Percentiles rank a stretch among this genome's conserved stretches.
These are phyloP conservation scores for Cryptus viduatorius DNA, from an alignment of 2,888 invertebrate genomes.

Conservation along the genomic window DNA sequence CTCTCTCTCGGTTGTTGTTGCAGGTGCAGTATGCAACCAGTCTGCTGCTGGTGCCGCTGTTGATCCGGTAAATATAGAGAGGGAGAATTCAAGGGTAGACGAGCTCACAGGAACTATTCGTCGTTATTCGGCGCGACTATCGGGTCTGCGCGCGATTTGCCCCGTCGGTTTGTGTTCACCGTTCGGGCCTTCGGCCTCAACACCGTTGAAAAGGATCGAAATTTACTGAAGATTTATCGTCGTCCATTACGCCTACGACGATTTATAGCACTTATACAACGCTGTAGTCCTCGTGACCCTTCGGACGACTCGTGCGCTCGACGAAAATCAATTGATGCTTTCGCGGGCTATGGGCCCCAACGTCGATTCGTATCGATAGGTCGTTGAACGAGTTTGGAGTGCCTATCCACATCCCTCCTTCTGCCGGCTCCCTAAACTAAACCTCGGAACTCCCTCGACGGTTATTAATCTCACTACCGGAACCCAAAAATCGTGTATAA, in stretches of 20 bases:
- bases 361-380: slow-evolving; percentile 55
- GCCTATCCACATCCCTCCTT: not conserved
- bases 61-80: slow-evolving; percentile 28
- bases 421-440: slow-evolving; percentile 17
- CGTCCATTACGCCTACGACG: slow-evolving; percentile 64
- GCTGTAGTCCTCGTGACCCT: slow-evolving; percentile 30
- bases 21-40: slow-evolving; percentile 50
- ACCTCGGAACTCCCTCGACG: slow-evolving; percentile 8
- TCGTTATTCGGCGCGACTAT: slow-evolving; percentile 11
- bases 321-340: slow-evolving; percentile 64
- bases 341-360: slow-evolving; percentile 23
- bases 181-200: slow-evolving; percentile 12
- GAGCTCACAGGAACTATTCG: slow-evolving; percentile 30
- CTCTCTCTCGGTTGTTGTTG: slow-evolving; percentile 44
- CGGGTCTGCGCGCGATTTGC: slow-evolving; percentile 41
- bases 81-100: slow-evolving; percentile 9
- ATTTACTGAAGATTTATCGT: slow-evolving; percentile 63
- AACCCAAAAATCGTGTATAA: slow-evolving; percentile 32
- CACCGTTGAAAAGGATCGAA: slow-evolving; percentile 60
- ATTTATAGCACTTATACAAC: slow-evolving; percentile 63
- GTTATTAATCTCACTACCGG: slow-evolving; percentile 57
- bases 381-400: slow-evolving; percentile 54
- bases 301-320: slow-evolving; percentile 26
- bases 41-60: not conserved
- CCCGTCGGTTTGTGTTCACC: slow-evolving; percentile 37